These are phyloP conservation scores for Corythucha ciliata DNA, from an alignment of 2,888 invertebrate genomes.

Conservation along the genomic window DNA sequence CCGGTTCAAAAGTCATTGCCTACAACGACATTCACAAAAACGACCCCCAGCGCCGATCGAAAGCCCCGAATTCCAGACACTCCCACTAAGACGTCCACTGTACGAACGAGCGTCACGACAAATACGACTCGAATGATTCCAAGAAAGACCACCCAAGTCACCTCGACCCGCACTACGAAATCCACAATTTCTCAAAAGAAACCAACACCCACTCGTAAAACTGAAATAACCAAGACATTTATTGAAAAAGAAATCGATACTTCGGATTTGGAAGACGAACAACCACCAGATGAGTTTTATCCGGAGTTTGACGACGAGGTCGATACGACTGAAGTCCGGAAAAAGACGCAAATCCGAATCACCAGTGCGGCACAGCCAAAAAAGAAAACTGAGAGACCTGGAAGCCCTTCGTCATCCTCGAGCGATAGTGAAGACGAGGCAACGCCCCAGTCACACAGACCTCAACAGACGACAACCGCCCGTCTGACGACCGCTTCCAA, in stretches of 20 bases:
- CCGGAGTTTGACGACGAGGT: constrained; percentile 45
- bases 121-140: constrained; percentile 8
- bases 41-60: not conserved
- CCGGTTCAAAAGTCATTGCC: too few relatives aligned
- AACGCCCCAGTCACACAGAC: constrained; percentile 5
- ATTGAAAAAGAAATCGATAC: constrained; percentile 18
- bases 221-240: constrained; percentile 15
- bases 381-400: constrained; percentile 7
- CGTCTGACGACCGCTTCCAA: constrained; percentile 23
- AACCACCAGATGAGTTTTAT: constrained; percentile 44
- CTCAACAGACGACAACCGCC: not conserved
- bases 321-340: constrained; percentile 9
- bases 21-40: too few relatives aligned
- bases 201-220: not conserved
- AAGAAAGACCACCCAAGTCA: constrained; percentile 5
- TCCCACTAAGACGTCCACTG: constrained; percentile 12
- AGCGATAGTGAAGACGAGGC: constrained; percentile 30
- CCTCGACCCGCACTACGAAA: constrained; percentile 2
- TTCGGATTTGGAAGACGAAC: constrained; percentile 34
- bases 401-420: constrained; percentile 27
- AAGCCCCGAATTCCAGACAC: constrained; percentile 3
- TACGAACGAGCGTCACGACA: constrained; percentile 16
- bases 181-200: not conserved
- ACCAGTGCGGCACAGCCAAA: constrained; percentile 16
- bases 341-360: constrained; percentile 3